Evolutionary conservation across 2,797 vertebrate species (phyloP), one percentile per base, ranked within the genome.

Genomic region (Poecilia gillii): DNA sequence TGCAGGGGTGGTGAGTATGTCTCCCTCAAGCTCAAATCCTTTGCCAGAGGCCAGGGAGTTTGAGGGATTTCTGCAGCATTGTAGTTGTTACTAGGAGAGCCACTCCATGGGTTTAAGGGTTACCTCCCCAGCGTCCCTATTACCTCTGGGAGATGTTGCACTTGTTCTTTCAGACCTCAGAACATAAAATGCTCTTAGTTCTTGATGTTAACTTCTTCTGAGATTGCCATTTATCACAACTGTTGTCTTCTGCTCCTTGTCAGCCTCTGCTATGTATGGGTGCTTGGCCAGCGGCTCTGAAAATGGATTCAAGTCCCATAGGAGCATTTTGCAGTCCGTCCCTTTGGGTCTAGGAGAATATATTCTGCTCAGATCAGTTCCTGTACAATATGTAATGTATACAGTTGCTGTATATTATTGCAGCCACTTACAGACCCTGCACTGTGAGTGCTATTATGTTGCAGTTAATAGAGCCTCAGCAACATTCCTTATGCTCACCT

Each of bases 321-420:
- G 16, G 57, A 77, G 25, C 39, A 36, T 68, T 64, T 39, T 13
- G 6, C 43, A 36, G 14, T 68, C 16, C 9, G 25, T 31, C n/a
- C 25, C 18, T 43, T 47, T 53, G 28, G 47, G 41, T 4, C 31
- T 73, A 57, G 14, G 31, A 43, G 23, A 73, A 64, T 25, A 28
- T 23, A 16, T 23, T 66, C 23, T 53, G 39, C 39, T 45, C 47
- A 73, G 57, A 81, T 81, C 55, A 75, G 53, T 59, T 75, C 36
- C 53, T 59, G 73, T 75, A 45, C 53, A 73, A 53, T 53, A 53
- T 73, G 49, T n/a, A 73, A 33, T 73, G 31, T 53, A 71, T 43
- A 41, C 51, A 25, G n/a, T n/a, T 57, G 45, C 55, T 76, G 68
- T 39, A 62, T 28, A 73, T 73, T 66, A 81, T 53, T 7, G 36